Evolutionary conservation across 2,113 vertebrate genomes (phyloP).

Genomic region (Podarcis cretensis): DNA sequence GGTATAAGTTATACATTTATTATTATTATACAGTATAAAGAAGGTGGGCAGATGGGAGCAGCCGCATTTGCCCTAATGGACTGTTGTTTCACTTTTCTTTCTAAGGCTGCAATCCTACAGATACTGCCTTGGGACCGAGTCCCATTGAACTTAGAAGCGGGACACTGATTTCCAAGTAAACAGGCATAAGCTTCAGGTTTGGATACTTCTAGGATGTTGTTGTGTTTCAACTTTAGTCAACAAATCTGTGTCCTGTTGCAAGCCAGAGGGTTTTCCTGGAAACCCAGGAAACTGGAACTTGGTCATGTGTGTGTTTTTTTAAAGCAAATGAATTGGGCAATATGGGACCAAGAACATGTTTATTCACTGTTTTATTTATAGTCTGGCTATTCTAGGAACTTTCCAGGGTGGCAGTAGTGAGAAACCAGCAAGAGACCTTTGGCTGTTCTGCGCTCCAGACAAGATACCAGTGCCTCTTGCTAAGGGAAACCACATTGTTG

Average conservation of each 20-base stretch:
- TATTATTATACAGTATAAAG: no score
- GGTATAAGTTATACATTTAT: no score
- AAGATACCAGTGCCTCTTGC: neutral
- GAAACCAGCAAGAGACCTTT: neutral
- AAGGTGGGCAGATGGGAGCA: no score
- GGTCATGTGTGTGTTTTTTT: neutral
- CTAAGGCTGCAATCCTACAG: neutral
- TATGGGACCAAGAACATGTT: neutral
- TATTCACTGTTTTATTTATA: neutral
- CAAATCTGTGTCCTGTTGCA: neutral
- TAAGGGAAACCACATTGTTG: neutral
- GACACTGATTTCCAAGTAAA: neutral
- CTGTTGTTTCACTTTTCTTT: neutral
- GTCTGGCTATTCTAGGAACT: neutral
- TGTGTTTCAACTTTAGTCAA: neutral
- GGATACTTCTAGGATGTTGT: neutral
- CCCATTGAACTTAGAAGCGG: neutral
- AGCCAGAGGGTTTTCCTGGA: slow-evolving; percentile 3
- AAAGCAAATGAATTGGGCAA: neutral
- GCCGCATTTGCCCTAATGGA: no score
- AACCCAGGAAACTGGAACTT: neutral
- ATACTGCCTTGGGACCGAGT: neutral
- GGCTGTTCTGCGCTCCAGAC: neutral
- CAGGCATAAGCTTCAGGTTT: neutral
- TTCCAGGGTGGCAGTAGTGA: neutral